Evolutionary conservation across 2,113 vertebrate species (phyloP).

Genomic region (Thamnaconus septentrionalis): DNA sequence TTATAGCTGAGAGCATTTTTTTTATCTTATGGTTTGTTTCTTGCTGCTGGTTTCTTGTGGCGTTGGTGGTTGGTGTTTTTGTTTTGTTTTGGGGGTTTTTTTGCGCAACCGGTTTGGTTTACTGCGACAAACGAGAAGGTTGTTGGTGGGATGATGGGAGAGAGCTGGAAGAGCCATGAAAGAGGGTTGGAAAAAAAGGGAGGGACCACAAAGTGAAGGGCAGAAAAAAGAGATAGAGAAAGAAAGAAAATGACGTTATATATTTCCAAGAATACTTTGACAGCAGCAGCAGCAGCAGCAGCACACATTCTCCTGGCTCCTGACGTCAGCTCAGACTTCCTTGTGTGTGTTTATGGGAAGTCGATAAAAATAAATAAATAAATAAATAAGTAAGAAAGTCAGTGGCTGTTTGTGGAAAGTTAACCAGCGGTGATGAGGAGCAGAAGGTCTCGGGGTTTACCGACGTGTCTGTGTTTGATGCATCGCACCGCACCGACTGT

Average conservation of each 20-base stretch:
- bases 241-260: conserved; percentile 3
- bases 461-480: conserved; percentile 42
- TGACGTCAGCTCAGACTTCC: conserved; percentile 39
- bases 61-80: not conserved
- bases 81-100: conserved; percentile 11
- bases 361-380: conserved; percentile 20
- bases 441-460: conserved; percentile 53
- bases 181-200: conserved; percentile 9
- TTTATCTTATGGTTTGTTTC: no score
- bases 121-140: conserved; percentile 43
- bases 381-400: no score
- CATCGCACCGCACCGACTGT: conserved; percentile 26
- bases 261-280: conserved; percentile 39
- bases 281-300: no score
- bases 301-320: conserved; percentile 27
- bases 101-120: conserved; percentile 37
- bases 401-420: conserved; percentile 46
- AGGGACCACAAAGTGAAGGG: conserved; percentile 8
- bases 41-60: no score
- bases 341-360: conserved; percentile 4
- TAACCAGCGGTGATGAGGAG: conserved; percentile 46
- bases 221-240: conserved; percentile 8
- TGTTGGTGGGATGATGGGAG: conserved; percentile 19
- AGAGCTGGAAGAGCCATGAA: conserved; percentile 6
- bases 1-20: no score